Base-by-base conservation (phyloP, 2,797 vertebrate genomes). In the Kryptolebias ocellatus region DNA sequence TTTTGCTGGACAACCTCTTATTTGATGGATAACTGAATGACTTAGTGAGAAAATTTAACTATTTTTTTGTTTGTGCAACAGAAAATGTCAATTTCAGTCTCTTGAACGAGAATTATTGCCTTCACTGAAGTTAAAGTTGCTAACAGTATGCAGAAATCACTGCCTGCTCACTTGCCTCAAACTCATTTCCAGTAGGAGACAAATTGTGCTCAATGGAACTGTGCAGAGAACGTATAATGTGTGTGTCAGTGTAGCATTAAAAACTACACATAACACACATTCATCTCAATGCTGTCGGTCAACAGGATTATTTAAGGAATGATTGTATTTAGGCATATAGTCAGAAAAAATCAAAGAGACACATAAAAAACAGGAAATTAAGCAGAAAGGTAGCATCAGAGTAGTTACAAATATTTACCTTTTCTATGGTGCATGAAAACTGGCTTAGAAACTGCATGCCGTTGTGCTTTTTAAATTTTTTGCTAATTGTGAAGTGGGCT, bases 91-190 rank as follows among this genome's bases (percentile, higher is more conserved):
- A 65, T 67, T 47, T 60, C 69, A 76, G 84, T 37, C 60, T 80
- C 59, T 56, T 74, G 44, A 54, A 76, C 70, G 64, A 76, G 74
- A 67, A 29, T 49, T 11, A 62, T 3, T 39, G 71, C 70, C 76
- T 76, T 73, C 27, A 64, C 60, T 67, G 62, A 53, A 68, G 58
- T 51, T 57, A 54, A 72, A 70, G 67, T 65, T 68, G 69, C 53
- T 71, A 27, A 46, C 49, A 75, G 79, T 67, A 72, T 83, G 80
- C 70, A 51, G 74, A 74, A 74, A 86, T 72, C 83, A 83, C 79
- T 86, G 82, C 86, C 75, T 86, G 86, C 83, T 89, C 83, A 89
- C 83, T 86, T 62, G 86, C 89, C 85, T 90, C 82, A 74, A 68
- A 85, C 47, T 78, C 65, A 69, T 87, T 72, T 63, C 75, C 56